Percentiles rank a stretch among this genome's conserved stretches.
phyloP scores from a whole-genome alignment of 2,113 vertebrate species.

The Spea bombifrons region DNA sequence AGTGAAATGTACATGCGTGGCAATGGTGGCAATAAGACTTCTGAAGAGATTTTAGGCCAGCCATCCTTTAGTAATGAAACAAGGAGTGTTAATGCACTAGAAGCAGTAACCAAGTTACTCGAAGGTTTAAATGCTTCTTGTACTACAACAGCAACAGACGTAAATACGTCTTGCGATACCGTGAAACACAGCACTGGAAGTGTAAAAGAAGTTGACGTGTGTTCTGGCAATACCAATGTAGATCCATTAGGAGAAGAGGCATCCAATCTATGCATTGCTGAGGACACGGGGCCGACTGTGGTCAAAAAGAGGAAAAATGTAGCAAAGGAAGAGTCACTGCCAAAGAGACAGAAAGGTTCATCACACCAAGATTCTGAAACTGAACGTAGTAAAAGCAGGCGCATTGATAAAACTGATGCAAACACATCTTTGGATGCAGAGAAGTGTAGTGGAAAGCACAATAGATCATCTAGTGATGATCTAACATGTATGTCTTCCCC shows the following conservation, averaged over 20 bases:
- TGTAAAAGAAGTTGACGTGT: background rate
- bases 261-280: background rate
- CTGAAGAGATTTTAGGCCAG: background rate
- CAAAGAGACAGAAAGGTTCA: slow-evolving; percentile 64
- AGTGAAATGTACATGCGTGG: background rate
- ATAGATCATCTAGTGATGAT: slow-evolving; percentile 48
- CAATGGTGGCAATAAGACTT: background rate
- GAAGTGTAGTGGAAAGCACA: slow-evolving; percentile 38
- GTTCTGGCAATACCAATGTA: background rate
- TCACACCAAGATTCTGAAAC: slow-evolving; percentile 47
- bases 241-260: background rate
- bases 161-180: background rate
- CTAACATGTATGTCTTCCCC: slow-evolving; percentile 53
- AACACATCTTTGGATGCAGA: slow-evolving; percentile 47
- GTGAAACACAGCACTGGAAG: background rate
- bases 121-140: background rate
- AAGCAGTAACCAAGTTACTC: background rate
- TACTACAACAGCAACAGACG: background rate
- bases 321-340: slow-evolving; percentile 55
- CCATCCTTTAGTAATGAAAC: background rate
- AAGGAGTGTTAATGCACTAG: background rate
- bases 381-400: slow-evolving; percentile 13
- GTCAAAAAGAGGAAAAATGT: slow-evolving; percentile 51
- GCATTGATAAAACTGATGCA: slow-evolving; percentile 58
- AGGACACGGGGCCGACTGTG: background rate